Conservation (phyloP, 1,140 invertebrate genomes). For the Drosophila ohnishii region DNA sequence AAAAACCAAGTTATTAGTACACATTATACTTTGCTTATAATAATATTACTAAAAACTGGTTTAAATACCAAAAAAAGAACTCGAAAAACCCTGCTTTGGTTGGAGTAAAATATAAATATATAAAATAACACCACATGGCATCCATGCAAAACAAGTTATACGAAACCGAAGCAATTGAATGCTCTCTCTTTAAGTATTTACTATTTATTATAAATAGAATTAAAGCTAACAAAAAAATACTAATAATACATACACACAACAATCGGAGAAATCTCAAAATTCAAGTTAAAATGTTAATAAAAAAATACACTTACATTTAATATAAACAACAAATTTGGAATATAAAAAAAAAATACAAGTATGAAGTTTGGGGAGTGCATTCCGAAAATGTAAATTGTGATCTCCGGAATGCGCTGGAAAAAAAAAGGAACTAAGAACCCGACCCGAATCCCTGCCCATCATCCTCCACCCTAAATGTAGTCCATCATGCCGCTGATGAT, state of each 20-base stretch:
- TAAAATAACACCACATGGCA: constrained; percentile 40
- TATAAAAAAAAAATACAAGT: constrained; percentile 3
- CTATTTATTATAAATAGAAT: constrained; percentile 35
- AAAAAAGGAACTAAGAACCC: constrained; percentile 37
- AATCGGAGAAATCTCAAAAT: constrained; percentile 8
- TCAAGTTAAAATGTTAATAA: neutral
- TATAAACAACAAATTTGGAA: constrained; percentile 9
- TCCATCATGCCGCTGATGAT: constrained; percentile 89
- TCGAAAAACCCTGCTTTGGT: no score
- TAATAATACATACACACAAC: constrained; percentile 5
- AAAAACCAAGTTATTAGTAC: neutral
- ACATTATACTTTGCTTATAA: neutral
- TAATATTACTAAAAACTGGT: neutral
- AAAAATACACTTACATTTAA: constrained; percentile 9
- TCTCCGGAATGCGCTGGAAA: constrained; percentile 25
- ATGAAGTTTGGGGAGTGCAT: constrained; percentile 11
- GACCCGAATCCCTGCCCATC: constrained; percentile 10
- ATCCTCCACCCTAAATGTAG: constrained; percentile 73
- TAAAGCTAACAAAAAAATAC: constrained; percentile 46
- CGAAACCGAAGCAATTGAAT: constrained; percentile 11
- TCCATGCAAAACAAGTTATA: constrained; percentile 42
- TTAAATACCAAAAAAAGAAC: neutral
- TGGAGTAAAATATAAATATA: neutral
- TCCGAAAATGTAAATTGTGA: constrained; percentile 32
- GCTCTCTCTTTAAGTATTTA: constrained; percentile 24